Evolutionary conservation across 2,797 vertebrate genomes (phyloP).

Genomic region (Gymnoscopelus microlampas): DNA sequence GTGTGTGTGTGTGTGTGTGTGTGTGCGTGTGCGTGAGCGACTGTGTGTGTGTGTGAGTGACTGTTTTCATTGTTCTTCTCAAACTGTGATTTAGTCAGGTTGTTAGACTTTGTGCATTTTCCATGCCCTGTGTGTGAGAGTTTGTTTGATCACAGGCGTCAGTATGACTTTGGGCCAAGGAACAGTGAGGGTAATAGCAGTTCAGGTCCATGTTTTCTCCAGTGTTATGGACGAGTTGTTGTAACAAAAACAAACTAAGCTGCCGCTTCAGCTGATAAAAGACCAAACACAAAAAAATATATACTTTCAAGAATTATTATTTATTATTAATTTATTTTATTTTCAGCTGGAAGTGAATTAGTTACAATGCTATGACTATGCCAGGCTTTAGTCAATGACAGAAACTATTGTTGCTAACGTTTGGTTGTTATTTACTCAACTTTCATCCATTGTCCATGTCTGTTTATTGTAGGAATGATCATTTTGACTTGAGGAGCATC

Average conservation of each 20-base stretch:
- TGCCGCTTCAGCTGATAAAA: background rate
- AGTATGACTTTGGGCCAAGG: conserved; percentile 26
- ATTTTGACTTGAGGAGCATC: no score
- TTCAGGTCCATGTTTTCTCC: conserved; percentile 21
- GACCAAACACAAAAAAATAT: background rate
- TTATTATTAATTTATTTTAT: background rate
- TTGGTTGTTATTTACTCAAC: background rate
- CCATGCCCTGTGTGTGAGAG: background rate
- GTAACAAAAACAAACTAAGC: conserved; percentile 48
- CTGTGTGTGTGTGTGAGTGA: background rate
- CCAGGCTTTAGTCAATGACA: background rate
- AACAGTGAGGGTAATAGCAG: conserved; percentile 34
- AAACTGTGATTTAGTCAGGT: background rate
- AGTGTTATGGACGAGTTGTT: conserved; percentile 24
- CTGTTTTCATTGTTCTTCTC: conserved; percentile 1
- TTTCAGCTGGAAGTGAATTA: background rate
- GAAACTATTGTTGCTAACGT: background rate
- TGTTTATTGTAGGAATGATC: background rate
- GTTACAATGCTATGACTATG: background rate
- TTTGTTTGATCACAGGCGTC: background rate
- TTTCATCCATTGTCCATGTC: background rate
- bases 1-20: conserved; percentile 14
- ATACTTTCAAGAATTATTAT: no score
- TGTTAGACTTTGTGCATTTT: no score
- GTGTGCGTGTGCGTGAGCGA: background rate